Base-by-base conservation (phyloP, 2,888 invertebrate species). In the Saturnia japonica region DNA sequence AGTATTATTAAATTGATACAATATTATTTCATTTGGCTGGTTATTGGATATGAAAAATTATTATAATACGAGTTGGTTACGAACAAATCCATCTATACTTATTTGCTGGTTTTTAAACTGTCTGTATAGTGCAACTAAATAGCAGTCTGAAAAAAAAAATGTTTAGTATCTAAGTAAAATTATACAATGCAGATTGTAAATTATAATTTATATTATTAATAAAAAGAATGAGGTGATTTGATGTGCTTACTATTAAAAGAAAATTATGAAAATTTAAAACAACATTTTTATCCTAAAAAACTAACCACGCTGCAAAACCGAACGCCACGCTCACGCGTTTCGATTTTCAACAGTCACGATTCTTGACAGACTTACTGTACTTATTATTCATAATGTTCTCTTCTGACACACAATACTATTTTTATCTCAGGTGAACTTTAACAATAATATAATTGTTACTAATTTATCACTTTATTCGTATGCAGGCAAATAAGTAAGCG, bases 341-440 rank as follows among this genome's bases (percentile, higher is more conserved):
- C 70, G 68, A 73, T 73, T 73, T 57, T 45, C 22, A 43, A 70
- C 62, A 6, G 62, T 62, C 62, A 62, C 62, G 34, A 28, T 34
- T 34, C 28, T 62, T 16, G 62, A 62, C 28, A 62, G 34, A 16
- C 7, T 16, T 19, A 34, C 34, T 8, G 25, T 62, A 34, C 16
- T 62, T 62, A 62, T 62, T 34, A 34, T 34, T 54, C 43, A 43
- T 43, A 43, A 43, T 1, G 43, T 43, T 6, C 34, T 43, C 43
- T 43, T 8, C 4, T 43, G 9, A 43, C 14, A 7, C 43, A 43
- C 43, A 43, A 2, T 54, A 54, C 54, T 9, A 54, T 54, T 54
- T 54, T 9, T 22, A 54, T 9, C 22, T 8, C 25, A 60, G 2
- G 8, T 54, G 22, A n/a, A 60, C 57, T 60, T 25, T 60, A 25